Evolutionary conservation across 2,888 invertebrate genomes (phyloP), one percentile per base, ranked within the genome.

Genomic region (Brassicogethes aeneus): DNA sequence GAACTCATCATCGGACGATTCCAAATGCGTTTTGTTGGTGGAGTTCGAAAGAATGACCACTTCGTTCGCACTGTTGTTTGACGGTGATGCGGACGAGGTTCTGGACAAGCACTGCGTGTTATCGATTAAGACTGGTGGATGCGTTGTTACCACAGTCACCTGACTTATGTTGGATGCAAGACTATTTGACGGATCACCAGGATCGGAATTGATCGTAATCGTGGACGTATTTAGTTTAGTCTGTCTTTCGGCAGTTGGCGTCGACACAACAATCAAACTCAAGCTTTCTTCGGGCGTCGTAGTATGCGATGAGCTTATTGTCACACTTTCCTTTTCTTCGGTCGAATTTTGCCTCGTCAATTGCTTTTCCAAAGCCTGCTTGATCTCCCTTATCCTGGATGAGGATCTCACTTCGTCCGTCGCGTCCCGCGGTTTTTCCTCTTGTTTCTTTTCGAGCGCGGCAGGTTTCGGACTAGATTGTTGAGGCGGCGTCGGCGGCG

Each of bases 131-230:
- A 85, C 81, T 2, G 87, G 87, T 41, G 88, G 89, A 66, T 89
- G 89, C 36, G 85, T 87, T 12, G 84, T 84, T 37, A 89, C 88
- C 23, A 89, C 88, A 1, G 88, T 87, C 43, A 88, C 84, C 57
- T 83, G 83, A 40, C 82, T 85, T 37, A 84, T 79, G 48, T 80
- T 79, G 29, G 83, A 78, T 1, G 81, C 81, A 51, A 86, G 69
- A 55, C 85, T 84, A 67, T 86, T 86, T n/a, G 80, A 79, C 44
- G 74, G 69, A 59, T 79, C 76, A 34, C 75, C 73, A 54, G 70
- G 61, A 43, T 74, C 73, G 2, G 72, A 65, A 49, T 70, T 74
- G 43, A 74, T 74, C 12, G 70, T 69, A 41, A 74, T 73, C 33
- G 66, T 69, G 23, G 74, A 73, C 33, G 72, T 73, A 37, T 71